These are phyloP conservation scores for Heterodera filipjevi DNA, from an alignment of 2,888 invertebrate genomes.

Conservation along the genomic window DNA sequence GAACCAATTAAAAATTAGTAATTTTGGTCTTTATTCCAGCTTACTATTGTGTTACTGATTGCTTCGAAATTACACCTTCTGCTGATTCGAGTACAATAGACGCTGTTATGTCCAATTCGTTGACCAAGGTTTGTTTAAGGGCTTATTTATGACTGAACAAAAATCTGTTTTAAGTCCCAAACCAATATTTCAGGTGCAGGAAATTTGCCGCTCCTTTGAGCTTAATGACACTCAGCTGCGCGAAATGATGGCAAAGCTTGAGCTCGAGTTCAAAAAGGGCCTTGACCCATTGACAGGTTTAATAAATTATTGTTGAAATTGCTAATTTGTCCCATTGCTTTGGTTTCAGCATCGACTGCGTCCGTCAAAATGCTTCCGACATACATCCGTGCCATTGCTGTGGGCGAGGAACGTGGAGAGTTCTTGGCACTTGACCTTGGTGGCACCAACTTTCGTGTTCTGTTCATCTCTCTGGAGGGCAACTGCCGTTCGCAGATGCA, in stretches of 20 bases:
- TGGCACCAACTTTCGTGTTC: constrained; percentile 94
- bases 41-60: no score
- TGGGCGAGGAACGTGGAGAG: constrained; percentile 75
- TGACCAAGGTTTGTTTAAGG: no score
- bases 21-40: no score
- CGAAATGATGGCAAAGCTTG: constrained; percentile 54
- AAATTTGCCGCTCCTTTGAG: constrained; percentile 51
- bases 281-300: constrained; percentile 50
- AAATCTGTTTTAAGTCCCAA: no score
- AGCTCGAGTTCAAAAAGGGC: constrained; percentile 57
- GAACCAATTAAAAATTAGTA: no score
- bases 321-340: background rate
- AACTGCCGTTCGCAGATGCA: constrained; percentile 74
- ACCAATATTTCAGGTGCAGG: constrained; percentile 63
- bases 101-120: no score
- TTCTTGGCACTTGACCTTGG: constrained; percentile 95
- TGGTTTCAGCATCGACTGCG: constrained; percentile 50
- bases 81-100: no score
- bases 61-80: no score
- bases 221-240: constrained; percentile 53
- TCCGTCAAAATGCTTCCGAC: constrained; percentile 65
- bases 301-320: no score
- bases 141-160: no score
- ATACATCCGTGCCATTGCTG: constrained; percentile 62
- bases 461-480: constrained; percentile 74